phyloP scores from a whole-genome alignment of 2,113 vertebrate species.

The Pampusana beccarii region DNA sequence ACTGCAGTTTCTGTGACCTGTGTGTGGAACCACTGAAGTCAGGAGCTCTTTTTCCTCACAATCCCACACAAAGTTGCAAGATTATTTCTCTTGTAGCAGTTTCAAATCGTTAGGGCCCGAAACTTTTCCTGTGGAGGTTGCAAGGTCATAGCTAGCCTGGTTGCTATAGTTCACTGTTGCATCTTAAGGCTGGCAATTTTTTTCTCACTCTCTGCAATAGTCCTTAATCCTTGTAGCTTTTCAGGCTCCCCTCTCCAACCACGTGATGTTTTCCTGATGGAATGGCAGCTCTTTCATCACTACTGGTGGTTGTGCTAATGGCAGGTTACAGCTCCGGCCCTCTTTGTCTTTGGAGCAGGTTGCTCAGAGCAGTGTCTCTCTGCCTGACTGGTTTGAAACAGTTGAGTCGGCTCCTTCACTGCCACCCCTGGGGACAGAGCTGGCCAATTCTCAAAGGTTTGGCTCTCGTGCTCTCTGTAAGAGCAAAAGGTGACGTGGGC shows the following conservation, averaged over 20 bases:
- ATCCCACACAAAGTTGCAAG: rapidly evolving
- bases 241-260: not conserved
- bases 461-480: not conserved
- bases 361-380: not conserved
- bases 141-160: not conserved
- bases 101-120: not conserved
- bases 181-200: not conserved
- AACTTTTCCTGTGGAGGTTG: not conserved
- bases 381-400: not conserved
- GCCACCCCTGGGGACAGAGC: not conserved
- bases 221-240: not conserved
- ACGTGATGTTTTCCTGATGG: not conserved
- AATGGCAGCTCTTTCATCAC: not conserved
- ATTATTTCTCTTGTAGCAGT: not conserved
- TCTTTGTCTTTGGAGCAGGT: not conserved
- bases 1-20: not conserved
- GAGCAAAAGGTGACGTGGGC: not conserved
- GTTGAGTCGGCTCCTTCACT: not conserved
- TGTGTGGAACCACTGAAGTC: not conserved
- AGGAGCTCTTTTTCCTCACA: not conserved
- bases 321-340: not conserved
- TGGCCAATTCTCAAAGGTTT: not conserved
- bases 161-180: not conserved
- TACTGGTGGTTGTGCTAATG: not conserved
- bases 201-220: not conserved